Evolutionary conservation across 2,797 vertebrate species (phyloP), one percentile per base, ranked within the genome.

Genomic region (Sebastes steindachneri): DNA sequence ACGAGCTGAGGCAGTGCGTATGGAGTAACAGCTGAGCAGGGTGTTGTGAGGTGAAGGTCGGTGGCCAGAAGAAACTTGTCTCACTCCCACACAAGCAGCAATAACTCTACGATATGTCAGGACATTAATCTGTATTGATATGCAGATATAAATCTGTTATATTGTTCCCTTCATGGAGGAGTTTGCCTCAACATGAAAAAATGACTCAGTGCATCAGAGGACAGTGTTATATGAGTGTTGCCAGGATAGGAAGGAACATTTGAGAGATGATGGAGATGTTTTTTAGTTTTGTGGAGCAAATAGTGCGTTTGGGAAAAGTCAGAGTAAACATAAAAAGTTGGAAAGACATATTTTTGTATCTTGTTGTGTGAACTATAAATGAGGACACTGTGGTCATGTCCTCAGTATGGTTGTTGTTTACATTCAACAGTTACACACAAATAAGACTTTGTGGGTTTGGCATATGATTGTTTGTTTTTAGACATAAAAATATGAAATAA

Each of bases 31-130:
- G 62, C 66, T 66, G 70, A 81, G 70, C 29, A 1, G 76, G 81
- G 76, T 74, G 79, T 9, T 74, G 79, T 85, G 73, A 83, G 75
- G 75, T 82, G 70, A 86, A 85, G 75, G 51, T 66, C 17, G 28
- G 33, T n/a, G 54, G 70, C 76, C 65, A 77, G 74, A 87, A 37
- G 72, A 57, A 53, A 78, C 69, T 77, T 41, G 80, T 72, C 83
- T 75, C 21, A 21, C 17, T 73, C 29, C 70, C 14, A 9, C 72
- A 77, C 66, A 21, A 51, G 51, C 60, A 64, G 72, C 17, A 31
- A 25, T 21, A 63, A 19, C 60, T 66, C 65, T 8, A 26, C 28
- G 25, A 48, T 19, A 65, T 83, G 21, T 58, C 48, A 45, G 4
- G 25, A 19, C n/a, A 26, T 55, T 57, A 0, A 74, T 78, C 41